Percentiles rank a stretch among this genome's conserved stretches.
Evolutionary conservation across 2,888 invertebrate genomes (phyloP).

Genomic region (Diplolepis rosae): DNA sequence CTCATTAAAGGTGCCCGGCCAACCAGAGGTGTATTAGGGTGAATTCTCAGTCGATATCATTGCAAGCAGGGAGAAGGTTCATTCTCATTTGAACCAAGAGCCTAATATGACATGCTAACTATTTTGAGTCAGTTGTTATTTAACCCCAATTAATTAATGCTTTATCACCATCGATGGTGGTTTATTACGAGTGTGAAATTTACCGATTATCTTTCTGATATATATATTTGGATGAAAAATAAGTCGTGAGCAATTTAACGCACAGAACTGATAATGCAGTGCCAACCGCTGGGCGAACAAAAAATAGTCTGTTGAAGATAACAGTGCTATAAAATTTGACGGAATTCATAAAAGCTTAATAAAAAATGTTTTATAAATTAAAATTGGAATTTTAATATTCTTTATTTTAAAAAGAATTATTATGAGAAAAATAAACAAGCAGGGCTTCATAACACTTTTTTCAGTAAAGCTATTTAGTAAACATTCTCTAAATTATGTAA

Average conservation of each 20-base stretch:
- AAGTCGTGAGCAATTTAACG: conserved; percentile 24
- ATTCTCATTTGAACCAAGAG: conserved; percentile 32
- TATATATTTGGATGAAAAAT: conserved; percentile 16
- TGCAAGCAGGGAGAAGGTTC: conserved; percentile 34
- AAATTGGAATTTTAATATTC: no score
- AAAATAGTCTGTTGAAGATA: no score
- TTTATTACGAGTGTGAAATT: conserved; percentile 46
- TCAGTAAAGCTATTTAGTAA: no score
- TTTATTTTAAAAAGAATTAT: no score
- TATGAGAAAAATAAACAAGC: no score
- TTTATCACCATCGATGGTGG: conserved; percentile 12
- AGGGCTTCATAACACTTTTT: no score
- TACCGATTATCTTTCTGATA: conserved; percentile 36
- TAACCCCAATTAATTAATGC: conserved; percentile 59
- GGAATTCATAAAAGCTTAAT: no score
- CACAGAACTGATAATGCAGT: conserved; percentile 7
- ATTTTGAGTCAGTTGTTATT: conserved; percentile 58
- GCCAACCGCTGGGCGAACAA: background rate
- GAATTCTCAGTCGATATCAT: conserved; percentile 40
- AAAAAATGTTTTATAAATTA: no score
- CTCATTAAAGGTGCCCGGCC: conserved; percentile 61
- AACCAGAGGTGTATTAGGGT: conserved; percentile 34
- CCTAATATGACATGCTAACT: conserved; percentile 52
- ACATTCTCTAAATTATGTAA: no score
- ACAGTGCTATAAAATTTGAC: no score